phyloP scores from a whole-genome alignment of 2,888 invertebrate genomes.

The Exephanes ischioxanthus region DNA sequence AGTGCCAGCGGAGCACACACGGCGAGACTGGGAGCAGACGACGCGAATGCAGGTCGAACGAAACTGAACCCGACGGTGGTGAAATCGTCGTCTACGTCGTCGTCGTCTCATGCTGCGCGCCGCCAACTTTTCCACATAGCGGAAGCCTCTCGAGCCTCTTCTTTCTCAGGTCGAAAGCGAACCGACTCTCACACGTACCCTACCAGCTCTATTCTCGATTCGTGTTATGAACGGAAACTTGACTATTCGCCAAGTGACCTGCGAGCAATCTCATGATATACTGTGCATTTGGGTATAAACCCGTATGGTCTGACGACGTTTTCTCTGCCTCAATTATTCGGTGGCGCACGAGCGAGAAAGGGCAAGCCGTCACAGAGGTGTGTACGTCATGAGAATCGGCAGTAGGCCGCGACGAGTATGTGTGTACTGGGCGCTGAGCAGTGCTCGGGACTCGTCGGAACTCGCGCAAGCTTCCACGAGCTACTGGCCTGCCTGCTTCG shows the following conservation, averaged over 20 bases:
- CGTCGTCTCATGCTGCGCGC: slow-evolving; percentile 16
- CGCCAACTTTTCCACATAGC: not conserved
- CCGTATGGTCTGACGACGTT: not conserved
- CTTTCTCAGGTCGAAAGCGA: not conserved
- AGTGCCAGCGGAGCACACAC: not conserved
- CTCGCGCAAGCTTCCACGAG: slow-evolving; percentile 22
- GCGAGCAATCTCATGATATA: slow-evolving; percentile 12
- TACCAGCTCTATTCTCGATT: slow-evolving; percentile 4
- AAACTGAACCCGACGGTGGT: slow-evolving; percentile 23
- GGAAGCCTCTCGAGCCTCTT: not conserved
- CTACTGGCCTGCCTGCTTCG: slow-evolving; percentile 21
- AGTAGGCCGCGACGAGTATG: not conserved
- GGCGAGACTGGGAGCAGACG: slow-evolving; percentile 12
- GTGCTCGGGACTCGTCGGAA: not conserved
- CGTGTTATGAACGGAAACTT: slow-evolving; percentile 3
- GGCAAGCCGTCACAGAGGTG: not conserved
- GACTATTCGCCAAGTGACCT: slow-evolving; percentile 14
- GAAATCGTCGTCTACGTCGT: not conserved
- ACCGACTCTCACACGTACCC: slow-evolving; percentile 5
- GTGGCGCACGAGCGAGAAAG: not conserved
- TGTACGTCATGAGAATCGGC: slow-evolving; percentile 1
- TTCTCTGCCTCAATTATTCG: not conserved
- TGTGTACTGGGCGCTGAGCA: not conserved
- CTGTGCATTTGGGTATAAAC: not conserved
- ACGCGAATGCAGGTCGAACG: slow-evolving; percentile 30